phyloP scores from a whole-genome alignment of 2,888 invertebrate species.

The Seira musarum region DNA sequence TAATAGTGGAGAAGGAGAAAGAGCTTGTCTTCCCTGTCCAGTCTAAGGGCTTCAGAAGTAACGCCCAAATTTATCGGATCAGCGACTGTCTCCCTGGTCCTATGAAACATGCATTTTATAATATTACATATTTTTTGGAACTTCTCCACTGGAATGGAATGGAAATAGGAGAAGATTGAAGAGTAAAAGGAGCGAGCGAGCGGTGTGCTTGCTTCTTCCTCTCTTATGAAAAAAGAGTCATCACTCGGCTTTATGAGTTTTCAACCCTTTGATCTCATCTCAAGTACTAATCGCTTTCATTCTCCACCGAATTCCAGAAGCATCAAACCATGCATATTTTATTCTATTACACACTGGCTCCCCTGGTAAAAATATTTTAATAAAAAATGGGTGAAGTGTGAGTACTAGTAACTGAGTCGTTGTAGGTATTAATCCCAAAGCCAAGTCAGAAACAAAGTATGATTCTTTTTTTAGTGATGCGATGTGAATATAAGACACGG shows the following conservation, averaged over 20 bases:
- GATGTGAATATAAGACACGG: no score
- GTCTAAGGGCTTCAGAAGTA: slow-evolving; percentile 68
- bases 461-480: no score
- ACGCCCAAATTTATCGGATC: slow-evolving; percentile 70
- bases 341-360: background rate
- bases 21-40: slow-evolving; percentile 51
- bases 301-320: slow-evolving; percentile 54
- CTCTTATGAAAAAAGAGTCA: slow-evolving; percentile 48
- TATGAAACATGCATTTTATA: slow-evolving; percentile 19
- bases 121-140: slow-evolving; percentile 1
- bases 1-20: slow-evolving; percentile 9
- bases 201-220: slow-evolving; percentile 18
- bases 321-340: slow-evolving; percentile 17
- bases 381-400: slow-evolving; percentile 3
- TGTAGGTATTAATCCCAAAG: no score
- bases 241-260: slow-evolving; percentile 64
- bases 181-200: slow-evolving; percentile 7
- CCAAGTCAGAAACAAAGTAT: no score
- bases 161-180: slow-evolving; percentile 13
- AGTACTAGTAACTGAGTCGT: no score
- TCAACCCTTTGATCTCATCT: slow-evolving; percentile 69
- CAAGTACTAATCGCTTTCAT: slow-evolving; percentile 67
- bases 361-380: background rate
- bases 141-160: background rate
- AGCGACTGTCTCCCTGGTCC: slow-evolving; percentile 51